Conservation (phyloP, 2,113 vertebrate genomes). For the Larimichthys crocea region DNA sequence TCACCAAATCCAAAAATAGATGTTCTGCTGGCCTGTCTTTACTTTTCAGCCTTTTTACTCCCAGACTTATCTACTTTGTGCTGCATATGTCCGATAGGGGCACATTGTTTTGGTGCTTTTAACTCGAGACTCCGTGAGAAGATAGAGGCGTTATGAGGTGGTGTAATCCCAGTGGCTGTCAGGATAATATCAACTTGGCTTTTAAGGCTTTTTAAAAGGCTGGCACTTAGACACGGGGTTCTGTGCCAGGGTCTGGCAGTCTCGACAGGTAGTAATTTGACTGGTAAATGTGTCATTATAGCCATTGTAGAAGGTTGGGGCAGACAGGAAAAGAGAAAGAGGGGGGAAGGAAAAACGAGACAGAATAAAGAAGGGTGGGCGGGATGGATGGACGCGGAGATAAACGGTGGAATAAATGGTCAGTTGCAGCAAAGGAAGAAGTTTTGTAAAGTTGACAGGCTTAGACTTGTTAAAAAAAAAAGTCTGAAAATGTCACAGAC, state of each 20-base stretch:
- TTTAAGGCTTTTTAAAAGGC: conserved; percentile 67
- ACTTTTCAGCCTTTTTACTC: conserved; percentile 7
- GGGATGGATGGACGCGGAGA: conserved; percentile 22
- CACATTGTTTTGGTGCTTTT: conserved; percentile 62
- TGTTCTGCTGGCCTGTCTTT: conserved; percentile 30
- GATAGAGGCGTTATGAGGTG: conserved; percentile 43
- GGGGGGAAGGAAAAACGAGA: conserved; percentile 27
- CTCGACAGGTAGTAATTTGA: conserved; percentile 79
- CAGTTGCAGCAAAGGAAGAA: conserved; percentile 13
- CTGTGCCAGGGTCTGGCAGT: conserved; percentile 70
- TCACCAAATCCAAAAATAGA: conserved; percentile 65
- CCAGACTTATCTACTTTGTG: conserved; percentile 40
- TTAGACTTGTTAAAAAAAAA: conserved; percentile 38
- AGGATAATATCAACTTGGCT: conserved; percentile 71
- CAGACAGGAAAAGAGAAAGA: conserved; percentile 53
- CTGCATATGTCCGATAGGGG: conserved; percentile 35
- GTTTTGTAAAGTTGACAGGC: conserved; percentile 16
- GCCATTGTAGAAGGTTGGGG: conserved; percentile 62
- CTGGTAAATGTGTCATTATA: conserved; percentile 82
- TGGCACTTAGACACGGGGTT: conserved; percentile 62
- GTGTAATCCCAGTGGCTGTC: conserved; percentile 61
- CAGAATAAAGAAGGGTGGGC: not conserved
- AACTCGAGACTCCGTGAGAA: conserved; percentile 49
- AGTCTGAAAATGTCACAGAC: conserved; percentile 50
- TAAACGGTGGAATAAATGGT: conserved; percentile 39